Base-by-base conservation (phyloP, 2,888 invertebrate species). In the Metellina segmentata region DNA sequence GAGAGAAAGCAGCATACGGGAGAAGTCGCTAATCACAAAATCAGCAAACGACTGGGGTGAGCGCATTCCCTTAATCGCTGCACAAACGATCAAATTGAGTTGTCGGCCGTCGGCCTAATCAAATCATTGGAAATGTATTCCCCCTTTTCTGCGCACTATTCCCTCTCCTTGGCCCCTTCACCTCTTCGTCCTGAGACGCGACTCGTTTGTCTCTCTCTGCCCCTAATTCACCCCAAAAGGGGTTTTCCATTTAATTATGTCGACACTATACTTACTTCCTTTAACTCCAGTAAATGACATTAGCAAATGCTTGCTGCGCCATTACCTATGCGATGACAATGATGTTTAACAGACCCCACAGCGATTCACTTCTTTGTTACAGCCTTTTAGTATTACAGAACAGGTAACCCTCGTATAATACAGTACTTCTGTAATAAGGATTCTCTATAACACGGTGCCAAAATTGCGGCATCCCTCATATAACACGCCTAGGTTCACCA, bases 41-140 rank as follows among this genome's bases (percentile, higher is more conserved):
- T 89, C 89, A 89, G 77, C 89, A 89, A 70, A 77, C 72, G 86
- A 49, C 61, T 16, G 16, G 61, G 61, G 61, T 61, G 78, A 69
- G 61, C 74, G 19, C 48, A 61, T 51, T 34, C 77, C 70, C 81
- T 70, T 82, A 89, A 89, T 89, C 89, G 89, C 70, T 89, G 82
- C 82, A 82, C 89, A 89, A 83, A 89, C 89, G 82, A 83, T 70
- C 89, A 82, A 89, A 82, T 89, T 75, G 82, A 89, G 82, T 89
- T 89, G 82, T 74, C 77, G 69, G 75, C 77, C n/a, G 69, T 51
- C 78, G 52, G 52, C 69, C 69, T 82, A 83, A 89, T 83, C 70
- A 77, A 89, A 82, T 82, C 89, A 70, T 61, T 34, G 75, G 53
- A 77, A 71, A 71, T 85, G 72, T 85, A 69, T 51, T 34, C 51